Percentiles rank a stretch among this genome's conserved stretches.
Conservation (phyloP, 2,888 invertebrate genomes). For the Andrena praecox region DNA sequence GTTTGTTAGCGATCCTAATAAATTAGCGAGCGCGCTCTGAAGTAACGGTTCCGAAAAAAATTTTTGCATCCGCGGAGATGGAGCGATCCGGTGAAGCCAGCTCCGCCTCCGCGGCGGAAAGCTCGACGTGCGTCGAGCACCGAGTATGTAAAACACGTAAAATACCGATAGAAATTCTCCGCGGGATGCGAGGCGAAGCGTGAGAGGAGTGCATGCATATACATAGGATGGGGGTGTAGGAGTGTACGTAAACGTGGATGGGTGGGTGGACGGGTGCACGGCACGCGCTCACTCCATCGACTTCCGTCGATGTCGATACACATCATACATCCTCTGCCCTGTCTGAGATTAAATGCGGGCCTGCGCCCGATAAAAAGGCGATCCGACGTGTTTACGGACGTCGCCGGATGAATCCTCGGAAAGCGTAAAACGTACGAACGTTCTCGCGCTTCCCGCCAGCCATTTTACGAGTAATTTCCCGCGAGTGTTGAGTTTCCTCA, state of each 20-base stretch:
- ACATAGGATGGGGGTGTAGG: not conserved
- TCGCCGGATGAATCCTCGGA: conserved; percentile 49
- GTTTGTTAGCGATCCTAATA: conserved; percentile 12
- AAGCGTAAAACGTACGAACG: conserved; percentile 55
- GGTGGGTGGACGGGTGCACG: not conserved
- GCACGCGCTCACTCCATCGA: conserved; percentile 12
- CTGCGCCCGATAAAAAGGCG: conserved; percentile 55
- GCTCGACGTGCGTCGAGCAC: not conserved
- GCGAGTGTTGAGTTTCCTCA: conserved; percentile 55
- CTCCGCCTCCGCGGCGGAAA: not conserved
- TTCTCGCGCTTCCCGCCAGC: conserved; percentile 46
- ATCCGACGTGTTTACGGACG: conserved; percentile 44
- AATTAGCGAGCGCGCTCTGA: not conserved
- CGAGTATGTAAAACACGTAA: conserved; percentile 14
- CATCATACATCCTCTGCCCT: conserved; percentile 14
- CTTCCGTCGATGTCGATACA: conserved; percentile 20
- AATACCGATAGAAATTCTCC: conserved; percentile 22
- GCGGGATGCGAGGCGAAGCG: not conserved
- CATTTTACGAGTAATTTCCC: conserved; percentile 69
- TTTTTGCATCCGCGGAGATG: not conserved
- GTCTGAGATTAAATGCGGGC: conserved; percentile 46
- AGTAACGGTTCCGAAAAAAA: conserved; percentile 22
- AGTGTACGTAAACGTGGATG: not conserved
- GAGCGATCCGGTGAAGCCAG: not conserved
- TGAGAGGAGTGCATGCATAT: not conserved